Evolutionary conservation across 1,140 invertebrate species (phyloP).

Genomic region (Lethrus apterus): DNA sequence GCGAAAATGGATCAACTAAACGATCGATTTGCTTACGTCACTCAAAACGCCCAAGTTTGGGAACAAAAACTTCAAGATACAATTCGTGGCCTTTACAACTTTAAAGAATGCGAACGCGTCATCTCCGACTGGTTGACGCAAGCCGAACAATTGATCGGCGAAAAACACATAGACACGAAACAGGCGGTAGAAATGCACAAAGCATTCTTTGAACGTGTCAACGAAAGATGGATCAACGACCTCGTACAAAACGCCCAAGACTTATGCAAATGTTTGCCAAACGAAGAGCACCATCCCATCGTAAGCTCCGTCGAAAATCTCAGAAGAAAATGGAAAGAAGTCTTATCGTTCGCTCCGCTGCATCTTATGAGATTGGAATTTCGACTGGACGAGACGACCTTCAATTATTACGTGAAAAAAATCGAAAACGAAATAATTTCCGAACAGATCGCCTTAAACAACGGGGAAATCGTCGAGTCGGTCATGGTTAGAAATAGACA

Average conservation of each 20-base stretch:
- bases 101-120: constrained; percentile 66
- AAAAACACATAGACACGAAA: constrained; percentile 73
- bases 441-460: constrained; percentile 77
- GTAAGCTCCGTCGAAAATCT: constrained; percentile 63
- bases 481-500: constrained; percentile 71
- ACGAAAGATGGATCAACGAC: constrained; percentile 75
- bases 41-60: constrained; percentile 64
- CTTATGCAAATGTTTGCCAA: constrained; percentile 60
- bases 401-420: constrained; percentile 77
- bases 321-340: constrained; percentile 70
- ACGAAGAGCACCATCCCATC: constrained; percentile 57
- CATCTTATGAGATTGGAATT: constrained; percentile 88
- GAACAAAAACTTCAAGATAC: constrained; percentile 74
- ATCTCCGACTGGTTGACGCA: constrained; percentile 80
- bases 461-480: constrained; percentile 72
- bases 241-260: constrained; percentile 73
- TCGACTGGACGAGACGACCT: constrained; percentile 73
- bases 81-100: constrained; percentile 78
- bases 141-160: constrained; percentile 73
- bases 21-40: constrained; percentile 70
- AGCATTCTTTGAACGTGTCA: constrained; percentile 77
- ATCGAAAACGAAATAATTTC: constrained; percentile 82
- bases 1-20: constrained; percentile 69
- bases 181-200: constrained; percentile 74
- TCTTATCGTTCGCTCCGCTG: constrained; percentile 69